A percentile compares a stretch with the other conserved stretches of the same genome.
phyloP scores from a whole-genome alignment of 2,888 invertebrate genomes.

The Parascotia fuliginaria region DNA sequence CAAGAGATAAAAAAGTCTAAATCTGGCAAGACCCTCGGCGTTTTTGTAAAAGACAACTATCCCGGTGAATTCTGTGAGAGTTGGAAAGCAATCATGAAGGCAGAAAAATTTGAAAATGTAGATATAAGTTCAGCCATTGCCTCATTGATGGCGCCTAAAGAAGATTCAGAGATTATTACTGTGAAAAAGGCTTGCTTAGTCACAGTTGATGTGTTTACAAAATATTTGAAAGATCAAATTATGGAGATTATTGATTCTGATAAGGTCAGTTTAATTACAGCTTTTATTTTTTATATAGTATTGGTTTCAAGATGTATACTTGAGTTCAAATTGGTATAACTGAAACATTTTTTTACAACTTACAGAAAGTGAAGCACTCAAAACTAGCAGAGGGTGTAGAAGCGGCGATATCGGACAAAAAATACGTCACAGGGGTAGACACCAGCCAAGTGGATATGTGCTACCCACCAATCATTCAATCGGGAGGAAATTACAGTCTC shows the following conservation, averaged over 20 bases:
- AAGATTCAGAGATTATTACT: slow-evolving; percentile 95
- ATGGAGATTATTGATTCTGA: slow-evolving; percentile 99
- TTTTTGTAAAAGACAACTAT: slow-evolving; percentile 97
- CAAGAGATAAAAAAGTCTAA: slow-evolving; percentile 94
- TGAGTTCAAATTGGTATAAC: no score
- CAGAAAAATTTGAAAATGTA: slow-evolving; percentile 92
- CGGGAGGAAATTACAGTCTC: slow-evolving; percentile 98
- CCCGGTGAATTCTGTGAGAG: slow-evolving; percentile 96
- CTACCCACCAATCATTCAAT: slow-evolving; percentile 99
- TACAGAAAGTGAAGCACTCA: slow-evolving; percentile 97
- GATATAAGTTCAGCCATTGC: slow-evolving; percentile 95
- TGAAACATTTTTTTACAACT: no score
- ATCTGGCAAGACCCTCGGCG: slow-evolving; percentile 94
- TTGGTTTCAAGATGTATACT: no score
- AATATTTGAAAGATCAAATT: slow-evolving; percentile 98
- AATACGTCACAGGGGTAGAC: slow-evolving; percentile 96
- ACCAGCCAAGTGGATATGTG: slow-evolving; percentile 97
- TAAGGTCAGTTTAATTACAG: slow-evolving; percentile 84
- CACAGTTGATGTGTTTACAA: slow-evolving; percentile 97
- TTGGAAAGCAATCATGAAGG: slow-evolving; percentile 93
- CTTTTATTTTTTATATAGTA: background rate
- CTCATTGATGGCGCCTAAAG: slow-evolving; percentile 96
- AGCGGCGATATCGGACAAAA: slow-evolving; percentile 96
- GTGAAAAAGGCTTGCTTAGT: slow-evolving; percentile 97
- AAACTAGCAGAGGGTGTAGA: slow-evolving; percentile 98